Conservation (phyloP, 2,113 vertebrate species). For the Astur gentilis region DNA sequence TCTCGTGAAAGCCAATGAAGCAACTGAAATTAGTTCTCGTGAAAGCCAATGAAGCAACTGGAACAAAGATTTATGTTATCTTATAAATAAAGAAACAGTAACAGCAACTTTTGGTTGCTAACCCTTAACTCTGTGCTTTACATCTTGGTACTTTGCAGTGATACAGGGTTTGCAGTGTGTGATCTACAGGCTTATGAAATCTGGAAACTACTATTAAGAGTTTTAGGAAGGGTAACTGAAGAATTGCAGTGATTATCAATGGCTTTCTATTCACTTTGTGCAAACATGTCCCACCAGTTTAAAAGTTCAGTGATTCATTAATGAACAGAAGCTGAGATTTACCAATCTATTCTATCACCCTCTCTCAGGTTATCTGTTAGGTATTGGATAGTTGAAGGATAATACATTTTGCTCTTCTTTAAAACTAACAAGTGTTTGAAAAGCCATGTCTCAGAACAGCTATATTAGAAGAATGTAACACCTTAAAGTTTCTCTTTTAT, state of each 20-base stretch:
- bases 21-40: background rate
- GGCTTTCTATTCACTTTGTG: background rate
- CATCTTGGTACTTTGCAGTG: background rate
- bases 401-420: background rate
- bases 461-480: background rate
- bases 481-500: background rate
- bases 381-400: background rate
- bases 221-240: background rate
- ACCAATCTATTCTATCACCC: background rate
- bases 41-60: background rate
- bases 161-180: background rate
- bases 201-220: background rate
- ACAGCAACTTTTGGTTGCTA: background rate
- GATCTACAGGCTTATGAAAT: background rate
- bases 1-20: background rate
- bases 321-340: background rate
- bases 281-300: background rate
- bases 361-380: background rate
- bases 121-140: background rate
- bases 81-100: background rate
- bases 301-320: background rate
- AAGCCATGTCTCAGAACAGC: background rate
- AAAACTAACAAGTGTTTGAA: background rate
- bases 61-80: background rate
- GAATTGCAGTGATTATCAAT: background rate